Evolutionary conservation across 2,888 invertebrate species (phyloP).

Genomic region (Idaea biselata): DNA sequence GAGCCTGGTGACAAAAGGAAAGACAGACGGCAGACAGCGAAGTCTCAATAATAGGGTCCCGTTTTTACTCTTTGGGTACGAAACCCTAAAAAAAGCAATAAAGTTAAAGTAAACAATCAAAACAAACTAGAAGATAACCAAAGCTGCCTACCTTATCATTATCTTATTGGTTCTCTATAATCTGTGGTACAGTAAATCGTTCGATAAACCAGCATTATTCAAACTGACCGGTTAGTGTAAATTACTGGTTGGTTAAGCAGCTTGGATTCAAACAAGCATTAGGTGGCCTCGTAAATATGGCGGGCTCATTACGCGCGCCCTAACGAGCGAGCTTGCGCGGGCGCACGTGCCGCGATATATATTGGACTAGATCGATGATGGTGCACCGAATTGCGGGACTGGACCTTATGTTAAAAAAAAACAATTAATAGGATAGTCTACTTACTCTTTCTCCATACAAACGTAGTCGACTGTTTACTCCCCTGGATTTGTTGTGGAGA

Average conservation of each 20-base stretch:
- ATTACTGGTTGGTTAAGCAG: slow-evolving; percentile 32
- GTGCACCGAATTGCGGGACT: slow-evolving; percentile 29
- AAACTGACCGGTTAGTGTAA: slow-evolving; percentile 32
- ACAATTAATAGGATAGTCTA: too few species aligned
- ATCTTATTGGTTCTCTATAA: background rate
- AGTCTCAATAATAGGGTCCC: too few species aligned
- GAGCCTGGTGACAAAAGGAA: too few species aligned
- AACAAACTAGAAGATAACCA: background rate
- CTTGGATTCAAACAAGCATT: slow-evolving; percentile 42
- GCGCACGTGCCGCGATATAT: slow-evolving; percentile 58
- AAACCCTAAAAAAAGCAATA: background rate
- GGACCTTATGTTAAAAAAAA: background rate
- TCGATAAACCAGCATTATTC: slow-evolving; percentile 22
- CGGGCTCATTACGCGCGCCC: slow-evolving; percentile 57
- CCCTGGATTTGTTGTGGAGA: too few species aligned
- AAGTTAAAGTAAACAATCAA: background rate
- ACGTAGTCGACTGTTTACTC: too few species aligned
- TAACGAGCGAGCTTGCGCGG: slow-evolving; percentile 50
- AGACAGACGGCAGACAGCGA: too few species aligned
- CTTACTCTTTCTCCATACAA: too few species aligned
- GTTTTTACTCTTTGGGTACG: background rate
- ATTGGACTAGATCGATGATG: slow-evolving; percentile 33
- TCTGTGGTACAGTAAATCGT: slow-evolving; percentile 18
- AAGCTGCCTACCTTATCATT: background rate
- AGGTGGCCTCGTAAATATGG: slow-evolving; percentile 63